Evolutionary conservation across 2,888 invertebrate genomes (phyloP).

Genomic region (Ectemnius lituratus): DNA sequence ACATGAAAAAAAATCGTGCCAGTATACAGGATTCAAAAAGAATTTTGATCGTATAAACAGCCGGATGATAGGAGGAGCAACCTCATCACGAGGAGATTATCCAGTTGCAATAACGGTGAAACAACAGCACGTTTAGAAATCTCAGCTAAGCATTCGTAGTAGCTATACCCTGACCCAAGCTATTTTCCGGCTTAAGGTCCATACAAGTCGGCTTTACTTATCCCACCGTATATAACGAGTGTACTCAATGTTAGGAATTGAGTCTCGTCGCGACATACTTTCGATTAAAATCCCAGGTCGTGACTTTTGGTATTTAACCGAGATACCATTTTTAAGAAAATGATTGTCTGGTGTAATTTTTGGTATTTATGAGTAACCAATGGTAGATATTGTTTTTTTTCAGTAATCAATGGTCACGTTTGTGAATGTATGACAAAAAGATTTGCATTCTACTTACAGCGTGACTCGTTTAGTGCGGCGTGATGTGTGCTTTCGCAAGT

Average conservation of each 20-base stretch:
- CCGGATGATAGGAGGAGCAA: too few relatives aligned
- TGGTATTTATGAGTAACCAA: too few relatives aligned
- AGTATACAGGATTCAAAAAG: too few relatives aligned
- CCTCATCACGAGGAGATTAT: constrained; percentile 31
- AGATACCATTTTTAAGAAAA: too few relatives aligned
- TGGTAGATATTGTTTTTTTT: too few relatives aligned
- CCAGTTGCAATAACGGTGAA: constrained; percentile 24
- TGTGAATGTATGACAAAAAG: too few relatives aligned
- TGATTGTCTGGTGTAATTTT: too few relatives aligned
- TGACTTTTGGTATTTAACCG: background rate
- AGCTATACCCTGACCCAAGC: constrained; percentile 30
- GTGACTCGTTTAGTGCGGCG: constrained; percentile 39
- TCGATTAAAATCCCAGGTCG: background rate
- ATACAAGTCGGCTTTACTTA: constrained; percentile 26
- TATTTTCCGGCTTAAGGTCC: constrained; percentile 30
- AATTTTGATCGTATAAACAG: too few relatives aligned
- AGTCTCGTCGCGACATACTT: background rate
- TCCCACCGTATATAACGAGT: constrained; percentile 20
- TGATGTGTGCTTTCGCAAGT: constrained; percentile 62
- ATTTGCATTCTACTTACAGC: constrained; percentile 22
- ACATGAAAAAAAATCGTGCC: too few relatives aligned
- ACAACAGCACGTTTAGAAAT: too few relatives aligned
- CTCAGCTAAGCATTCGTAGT: too few relatives aligned
- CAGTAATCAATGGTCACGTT: too few relatives aligned
- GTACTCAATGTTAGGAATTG: constrained; percentile 13